Base-by-base conservation (phyloP, 1,140 invertebrate species). In the Amphibalanus amphitrite region DNA sequence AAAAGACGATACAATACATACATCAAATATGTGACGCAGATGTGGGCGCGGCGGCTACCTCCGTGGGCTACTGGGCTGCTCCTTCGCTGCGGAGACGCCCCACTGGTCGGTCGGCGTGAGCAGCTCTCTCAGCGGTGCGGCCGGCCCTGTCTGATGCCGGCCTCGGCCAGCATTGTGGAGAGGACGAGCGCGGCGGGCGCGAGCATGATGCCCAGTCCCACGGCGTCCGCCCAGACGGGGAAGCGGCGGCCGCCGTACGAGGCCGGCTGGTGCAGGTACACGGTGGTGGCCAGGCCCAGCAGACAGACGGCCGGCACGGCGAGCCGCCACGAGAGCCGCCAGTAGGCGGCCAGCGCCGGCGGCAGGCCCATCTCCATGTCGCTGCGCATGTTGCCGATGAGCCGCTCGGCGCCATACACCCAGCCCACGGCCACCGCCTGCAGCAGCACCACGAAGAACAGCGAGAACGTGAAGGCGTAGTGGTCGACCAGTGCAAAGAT, bases 401-500 rank as follows among this genome's bases (percentile, higher is more conserved):
- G 78, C 73, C 89, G 83, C 59, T 85, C 84, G 0, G 90, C 89
- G 26, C 92, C 92, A 79, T 95, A 96, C 77, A 93, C 88, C 93
- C 93, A 95, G 0, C 90, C 87, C 59, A 95, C 87, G 4, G 89
- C 92, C 33, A 94, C 88, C 25, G 89, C 87, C 79, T 93, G 90
- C 38, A 84, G 82, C 68, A 91, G 92, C 47, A 92, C 92, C 47
- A 95, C 82, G 76, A 93, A 92, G 84, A 94, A 93, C 59, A 95
- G 89, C 15, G 91, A 92, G 73, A 94, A 86, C 0, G 91, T 92
- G 28, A 92, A 91, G 10, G 92, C 88, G 79, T 94, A 96, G 79
- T 93, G 92, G 78, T 96, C 93, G 78, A 95, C 89, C 40, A 95
- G 80, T 84, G 93, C 90, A 79, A 96, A 95, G 77, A 91, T 90